Percentiles rank a stretch among this genome's conserved stretches.
Evolutionary conservation across 2,797 vertebrate genomes (phyloP).

Genomic region (Pogonophryne albipinna): DNA sequence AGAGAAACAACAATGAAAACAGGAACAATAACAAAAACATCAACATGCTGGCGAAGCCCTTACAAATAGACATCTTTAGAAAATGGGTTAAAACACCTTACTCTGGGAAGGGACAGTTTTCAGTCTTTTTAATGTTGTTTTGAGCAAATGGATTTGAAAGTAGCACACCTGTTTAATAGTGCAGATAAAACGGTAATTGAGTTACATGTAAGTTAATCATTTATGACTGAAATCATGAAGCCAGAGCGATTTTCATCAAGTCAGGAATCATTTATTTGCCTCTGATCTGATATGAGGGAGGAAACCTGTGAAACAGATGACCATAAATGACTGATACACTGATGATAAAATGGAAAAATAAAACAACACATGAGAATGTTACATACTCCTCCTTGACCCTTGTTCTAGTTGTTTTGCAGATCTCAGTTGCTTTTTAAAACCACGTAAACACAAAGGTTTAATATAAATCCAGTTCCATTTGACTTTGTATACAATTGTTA

Average conservation of each 20-base stretch:
- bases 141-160: background rate
- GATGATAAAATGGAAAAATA: background rate
- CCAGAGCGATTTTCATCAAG: background rate
- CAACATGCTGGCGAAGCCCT: too few species aligned
- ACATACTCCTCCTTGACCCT: background rate
- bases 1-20: too few species aligned
- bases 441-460: slow-evolving; percentile 6
- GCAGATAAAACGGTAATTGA: slow-evolving; percentile 2
- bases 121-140: background rate
- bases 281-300: background rate
- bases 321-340: slow-evolving; percentile 10
- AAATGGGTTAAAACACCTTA: background rate
- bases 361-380: background rate
- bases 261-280: background rate
- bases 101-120: background rate
- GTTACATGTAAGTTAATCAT: slow-evolving; percentile 3
- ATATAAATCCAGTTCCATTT: background rate
- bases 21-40: too few species aligned
- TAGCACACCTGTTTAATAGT: background rate
- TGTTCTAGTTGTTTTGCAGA: background rate
- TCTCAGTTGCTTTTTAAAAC: background rate
- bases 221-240: slow-evolving; percentile 6
- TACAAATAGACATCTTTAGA: background rate
- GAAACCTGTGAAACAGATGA: background rate
- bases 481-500: slow-evolving; percentile 21